phyloP scores from a whole-genome alignment of 2,113 vertebrate species.

The Barnardius zonarius region DNA sequence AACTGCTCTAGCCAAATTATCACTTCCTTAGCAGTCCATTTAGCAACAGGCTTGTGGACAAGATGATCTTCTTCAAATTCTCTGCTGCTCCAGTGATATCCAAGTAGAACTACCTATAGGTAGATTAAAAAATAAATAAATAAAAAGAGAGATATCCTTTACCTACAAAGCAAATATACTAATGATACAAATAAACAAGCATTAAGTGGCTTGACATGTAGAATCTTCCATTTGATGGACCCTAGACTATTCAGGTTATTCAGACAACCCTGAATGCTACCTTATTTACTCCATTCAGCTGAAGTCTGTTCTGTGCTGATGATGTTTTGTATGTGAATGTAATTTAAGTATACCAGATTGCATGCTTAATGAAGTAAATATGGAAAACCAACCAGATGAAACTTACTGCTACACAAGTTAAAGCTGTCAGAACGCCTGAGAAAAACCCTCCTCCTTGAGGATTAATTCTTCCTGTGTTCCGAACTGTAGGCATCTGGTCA shows the following conservation, averaged over 20 bases:
- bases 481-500: conserved; percentile 70
- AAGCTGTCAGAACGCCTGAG: conserved; percentile 87
- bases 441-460: conserved; percentile 86
- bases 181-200: neutral
- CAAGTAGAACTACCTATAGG: conserved; percentile 84
- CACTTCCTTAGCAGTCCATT: conserved; percentile 89
- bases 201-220: neutral
- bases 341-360: neutral
- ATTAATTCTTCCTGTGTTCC: conserved; percentile 56
- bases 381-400: neutral
- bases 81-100: conserved; percentile 89
- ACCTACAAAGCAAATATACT: neutral
- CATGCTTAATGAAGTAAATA: neutral
- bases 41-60: conserved; percentile 86
- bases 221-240: neutral
- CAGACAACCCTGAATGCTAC: neutral
- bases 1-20: conserved; percentile 87
- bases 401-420: conserved; percentile 90
- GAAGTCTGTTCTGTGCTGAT: neutral
- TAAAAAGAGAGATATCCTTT: neutral
- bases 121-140: neutral
- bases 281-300: neutral
- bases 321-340: neutral
- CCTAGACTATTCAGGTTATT: neutral
- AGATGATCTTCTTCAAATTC: conserved; percentile 82